These are phyloP conservation scores for Heliconius eleuchia DNA, from an alignment of 1,140 invertebrate species.

Conservation along the genomic window DNA sequence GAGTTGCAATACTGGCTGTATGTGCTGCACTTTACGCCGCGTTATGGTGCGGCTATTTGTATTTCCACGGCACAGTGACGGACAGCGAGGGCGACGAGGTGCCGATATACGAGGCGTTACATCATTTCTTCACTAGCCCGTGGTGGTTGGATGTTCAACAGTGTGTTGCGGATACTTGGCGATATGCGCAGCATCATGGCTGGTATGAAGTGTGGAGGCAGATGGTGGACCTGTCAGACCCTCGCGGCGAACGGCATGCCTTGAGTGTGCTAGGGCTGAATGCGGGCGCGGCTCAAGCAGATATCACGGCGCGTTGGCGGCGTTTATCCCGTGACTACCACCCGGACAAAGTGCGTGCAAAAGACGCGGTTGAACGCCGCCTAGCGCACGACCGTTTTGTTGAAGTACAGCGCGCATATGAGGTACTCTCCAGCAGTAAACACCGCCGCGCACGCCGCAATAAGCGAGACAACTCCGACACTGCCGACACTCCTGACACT, in stretches of 20 bases:
- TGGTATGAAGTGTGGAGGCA: constrained; percentile 93
- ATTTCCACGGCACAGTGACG: constrained; percentile 94
- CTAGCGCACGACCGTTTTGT: constrained; percentile 92
- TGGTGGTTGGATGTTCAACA: constrained; percentile 89
- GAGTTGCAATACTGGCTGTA: constrained; percentile 81
- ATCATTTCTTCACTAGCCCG: constrained; percentile 95
- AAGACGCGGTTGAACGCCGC: constrained; percentile 67
- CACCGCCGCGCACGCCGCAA: constrained; percentile 87
- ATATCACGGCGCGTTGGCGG: constrained; percentile 92
- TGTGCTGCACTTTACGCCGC: constrained; percentile 87
- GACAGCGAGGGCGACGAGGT: constrained; percentile 94
- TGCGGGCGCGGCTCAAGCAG: constrained; percentile 89
- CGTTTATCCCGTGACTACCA: constrained; percentile 93
- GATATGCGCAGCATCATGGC: constrained; percentile 89
- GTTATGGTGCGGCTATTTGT: constrained; percentile 90
- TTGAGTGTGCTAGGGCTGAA: not conserved
- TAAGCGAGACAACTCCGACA: constrained; percentile 82
- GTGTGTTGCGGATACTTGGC: constrained; percentile 88
- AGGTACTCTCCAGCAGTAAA: constrained; percentile 93
- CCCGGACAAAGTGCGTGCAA: constrained; percentile 90
- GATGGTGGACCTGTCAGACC: constrained; percentile 92
- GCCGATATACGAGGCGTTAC: constrained; percentile 91
- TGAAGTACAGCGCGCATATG: constrained; percentile 96
- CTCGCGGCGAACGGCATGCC: constrained; percentile 94
- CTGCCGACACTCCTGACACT: not conserved